A percentile compares a stretch with the other conserved stretches of the same genome.
Evolutionary conservation across 2,113 vertebrate genomes (phyloP).

Genomic region (Oreotrochilus melanogaster): DNA sequence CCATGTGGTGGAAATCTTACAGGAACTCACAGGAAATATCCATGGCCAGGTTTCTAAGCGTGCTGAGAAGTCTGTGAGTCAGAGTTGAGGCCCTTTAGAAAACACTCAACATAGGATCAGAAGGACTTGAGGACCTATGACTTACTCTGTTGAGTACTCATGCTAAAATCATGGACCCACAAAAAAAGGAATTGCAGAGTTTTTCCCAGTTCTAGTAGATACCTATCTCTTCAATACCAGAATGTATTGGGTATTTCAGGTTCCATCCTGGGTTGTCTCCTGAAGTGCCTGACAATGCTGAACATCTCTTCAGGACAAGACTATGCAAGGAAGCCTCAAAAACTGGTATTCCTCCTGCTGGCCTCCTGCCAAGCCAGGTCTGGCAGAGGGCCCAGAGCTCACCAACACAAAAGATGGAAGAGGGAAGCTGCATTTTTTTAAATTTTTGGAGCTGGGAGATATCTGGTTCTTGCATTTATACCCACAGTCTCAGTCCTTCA

Average conservation of each 20-base stretch:
- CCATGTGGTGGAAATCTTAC: neutral
- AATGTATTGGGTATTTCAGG: neutral
- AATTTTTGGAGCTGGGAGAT: neutral
- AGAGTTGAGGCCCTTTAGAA: neutral
- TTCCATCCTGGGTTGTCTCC: neutral
- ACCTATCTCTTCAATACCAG: neutral
- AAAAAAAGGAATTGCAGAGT: neutral
- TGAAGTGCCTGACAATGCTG: neutral
- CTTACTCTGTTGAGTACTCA: neutral
- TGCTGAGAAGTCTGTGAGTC: neutral
- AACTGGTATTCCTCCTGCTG: neutral
- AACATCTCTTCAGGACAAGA: fast-evolving
- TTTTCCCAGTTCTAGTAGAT: neutral
- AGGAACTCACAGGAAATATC: neutral
- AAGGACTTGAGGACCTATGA: neutral
- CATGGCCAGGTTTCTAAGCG: neutral
- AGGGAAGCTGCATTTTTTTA: neutral
- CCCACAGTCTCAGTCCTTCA: neutral
- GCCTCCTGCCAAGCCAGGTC: neutral
- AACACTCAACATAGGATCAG: neutral
- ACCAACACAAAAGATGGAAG: neutral
- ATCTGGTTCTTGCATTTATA: neutral
- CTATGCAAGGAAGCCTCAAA: neutral
- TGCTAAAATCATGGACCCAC: neutral
- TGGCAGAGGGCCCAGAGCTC: neutral